These are phyloP conservation scores for Capitella teleta DNA, from an alignment of 1,140 invertebrate genomes.

Conservation along the genomic window DNA sequence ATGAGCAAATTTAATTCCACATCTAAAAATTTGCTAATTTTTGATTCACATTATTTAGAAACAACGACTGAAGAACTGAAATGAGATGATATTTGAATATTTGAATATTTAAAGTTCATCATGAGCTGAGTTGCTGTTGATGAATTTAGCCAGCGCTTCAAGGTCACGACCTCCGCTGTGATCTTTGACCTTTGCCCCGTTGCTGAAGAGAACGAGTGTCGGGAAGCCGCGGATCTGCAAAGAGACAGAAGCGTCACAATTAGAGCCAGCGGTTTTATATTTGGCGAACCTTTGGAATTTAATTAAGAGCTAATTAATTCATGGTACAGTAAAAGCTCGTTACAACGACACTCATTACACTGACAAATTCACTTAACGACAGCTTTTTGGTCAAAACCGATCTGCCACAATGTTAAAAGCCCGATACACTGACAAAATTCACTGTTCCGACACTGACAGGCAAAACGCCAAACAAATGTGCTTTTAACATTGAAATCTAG, in stretches of 20 bases:
- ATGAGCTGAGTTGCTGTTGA: not conserved
- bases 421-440: not conserved
- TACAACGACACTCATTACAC: no score
- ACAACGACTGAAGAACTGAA: no score
- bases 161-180: slow-evolving; percentile 2
- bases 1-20: no score
- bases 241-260: not conserved
- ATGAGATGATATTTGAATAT: no score
- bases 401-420: not conserved
- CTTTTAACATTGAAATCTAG: no score
- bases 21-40: no score
- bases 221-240: slow-evolving; percentile 1
- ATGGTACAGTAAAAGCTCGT: not conserved
- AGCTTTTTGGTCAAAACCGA: not conserved
- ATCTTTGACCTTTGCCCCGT: slow-evolving; percentile 9
- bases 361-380: not conserved
- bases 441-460: no score
- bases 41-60: no score
- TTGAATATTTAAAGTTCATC: slow-evolving; percentile 5
- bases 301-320: not conserved
- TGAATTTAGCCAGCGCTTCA: not conserved
- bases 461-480: no score
- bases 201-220: slow-evolving; percentile 13
- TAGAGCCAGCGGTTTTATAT: not conserved
- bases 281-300: not conserved